Evolutionary conservation across 1,140 invertebrate genomes (phyloP), one percentile per base, ranked within the genome.

Genomic region (Drosophila burlai): DNA sequence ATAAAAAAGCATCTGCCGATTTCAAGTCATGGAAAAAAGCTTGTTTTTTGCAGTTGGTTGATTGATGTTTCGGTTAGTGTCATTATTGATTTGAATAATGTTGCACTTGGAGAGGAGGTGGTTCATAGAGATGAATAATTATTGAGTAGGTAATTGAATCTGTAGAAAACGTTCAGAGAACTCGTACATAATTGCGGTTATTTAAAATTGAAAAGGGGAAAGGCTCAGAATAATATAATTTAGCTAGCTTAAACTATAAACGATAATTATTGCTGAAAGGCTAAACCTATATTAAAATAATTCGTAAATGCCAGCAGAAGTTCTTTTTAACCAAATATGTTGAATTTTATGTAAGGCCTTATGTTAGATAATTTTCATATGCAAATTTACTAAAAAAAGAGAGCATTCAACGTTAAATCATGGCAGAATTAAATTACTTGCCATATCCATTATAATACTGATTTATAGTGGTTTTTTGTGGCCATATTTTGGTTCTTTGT

Each of bases 371-470:
- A 64, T 21, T 34, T n/a, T 3, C 2, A 21, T n/a, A 69, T 68
- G 63, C 26, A 24, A 61, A 61, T 46, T 45, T 18, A 15, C 26
- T 21, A 34, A 52, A 52, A 57, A 74, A 61, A 60, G 47, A 55
- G 69, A 66, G 74, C 64, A 40, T 75, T 82, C 54, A 52, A 81
- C 80, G 77, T 60, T 64, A 60, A 68, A 6, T 69, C 76, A 62
- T 31, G 52, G 26, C 40, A 55, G 42, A 50, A 68, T 80, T 76
- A 58, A 66, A 57, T 72, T 52, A 47, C 54, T 42, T 64, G 40
- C 38, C 54, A 24, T 21, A 29, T 61, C 10, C 49, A 64, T 62
- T 64, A 46, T 24, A 7, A 57, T 75, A 42, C 74, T 13, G 43
- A 59, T 58, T 75, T 67, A 45, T 68, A 64, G 46, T 55, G 52